Base-by-base conservation (phyloP, 2,888 invertebrate species). In the Alentia gelatinosa region DNA sequence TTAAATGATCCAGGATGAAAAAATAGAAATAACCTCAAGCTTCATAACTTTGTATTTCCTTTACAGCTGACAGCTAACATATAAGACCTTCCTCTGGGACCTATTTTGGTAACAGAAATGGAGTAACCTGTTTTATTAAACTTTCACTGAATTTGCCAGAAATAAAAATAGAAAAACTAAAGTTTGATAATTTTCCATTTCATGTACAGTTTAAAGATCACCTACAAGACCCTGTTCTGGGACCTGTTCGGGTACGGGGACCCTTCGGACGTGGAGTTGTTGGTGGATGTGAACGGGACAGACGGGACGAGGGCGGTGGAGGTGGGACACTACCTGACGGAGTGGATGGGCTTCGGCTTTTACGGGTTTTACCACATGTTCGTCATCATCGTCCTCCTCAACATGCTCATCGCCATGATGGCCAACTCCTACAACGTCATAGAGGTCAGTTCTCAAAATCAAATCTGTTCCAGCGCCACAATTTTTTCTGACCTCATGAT, bases 361-460 rank as follows among this genome's bases (percentile, higher is more conserved):
- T 56, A 68, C n/a, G 91, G 90, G n/a, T 9, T 42, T 3, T 91
- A 90, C 89, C 90, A 91, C 75, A 40, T 90, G 23, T 39, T 90
- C 15, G 91, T 83, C n/a, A 83, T 91, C 68, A 88, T 90, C n/a
- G 90, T 90, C 3, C 86, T 91, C 50, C 39, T 89, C 30, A 91
- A 91, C 79, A 91, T 91, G 74, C 90, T 91, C 42, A 90, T 91
- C 30, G 91, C 91, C 37, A 91, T 91, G 91, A 90, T 91, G 75
- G 86, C 91, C 42, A 90, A 90, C 90, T 68, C 90, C 90, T 90
- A 88, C 90, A 90, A 91, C 26, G n/a, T 3, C 7, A 68, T 91
- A 19, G 89, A 33, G 42, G 91, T 91, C 33, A 89, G 89, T 90
- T 23, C 75, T n/a, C n/a, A n/a, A n/a, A n/a, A n/a, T n/a, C n/a